Evolutionary conservation across 2,888 invertebrate species (phyloP).

Genomic region (Toxonevra muliebris): DNA sequence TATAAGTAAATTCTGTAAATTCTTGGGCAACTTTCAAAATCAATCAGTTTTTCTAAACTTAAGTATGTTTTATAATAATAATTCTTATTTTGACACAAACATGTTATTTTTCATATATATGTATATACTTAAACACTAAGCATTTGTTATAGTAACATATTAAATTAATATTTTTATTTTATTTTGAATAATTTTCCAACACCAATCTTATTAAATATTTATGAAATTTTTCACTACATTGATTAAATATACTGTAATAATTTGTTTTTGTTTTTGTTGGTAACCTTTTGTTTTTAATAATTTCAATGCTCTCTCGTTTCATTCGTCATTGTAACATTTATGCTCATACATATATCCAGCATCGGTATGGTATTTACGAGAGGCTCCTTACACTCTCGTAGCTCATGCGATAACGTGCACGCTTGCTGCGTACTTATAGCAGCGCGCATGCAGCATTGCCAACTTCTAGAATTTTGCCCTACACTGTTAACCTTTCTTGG

Average conservation of each 20-base stretch:
- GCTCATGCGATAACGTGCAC: too few species aligned
- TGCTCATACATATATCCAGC: too few species aligned
- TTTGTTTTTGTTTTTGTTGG: slow-evolving; percentile 16
- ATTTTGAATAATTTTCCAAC: neutral
- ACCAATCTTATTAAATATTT: neutral
- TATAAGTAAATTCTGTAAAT: slow-evolving; percentile 23
- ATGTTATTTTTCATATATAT: neutral
- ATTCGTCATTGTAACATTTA: too few species aligned
- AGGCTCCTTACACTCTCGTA: too few species aligned
- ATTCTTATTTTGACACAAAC: neutral
- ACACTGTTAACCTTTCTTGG: too few species aligned
- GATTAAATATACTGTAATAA: slow-evolving; percentile 13
- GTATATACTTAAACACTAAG: neutral
- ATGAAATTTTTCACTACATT: slow-evolving; percentile 5
- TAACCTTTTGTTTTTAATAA: neutral
- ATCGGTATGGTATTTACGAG: too few species aligned
- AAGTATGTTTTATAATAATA: neutral
- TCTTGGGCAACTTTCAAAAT: slow-evolving; percentile 31
- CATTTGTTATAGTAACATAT: slow-evolving; percentile 8
- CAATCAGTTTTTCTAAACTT: slow-evolving; percentile 17
- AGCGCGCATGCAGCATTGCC: too few species aligned
- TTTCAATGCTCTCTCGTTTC: too few species aligned
- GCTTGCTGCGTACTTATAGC: too few species aligned
- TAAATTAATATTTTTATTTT: slow-evolving; percentile 15
- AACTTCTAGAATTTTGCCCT: too few species aligned